A percentile compares a stretch with the other conserved stretches of the same genome.
phyloP scores from a whole-genome alignment of 2,797 vertebrate genomes.

The Ceryle rudis region DNA sequence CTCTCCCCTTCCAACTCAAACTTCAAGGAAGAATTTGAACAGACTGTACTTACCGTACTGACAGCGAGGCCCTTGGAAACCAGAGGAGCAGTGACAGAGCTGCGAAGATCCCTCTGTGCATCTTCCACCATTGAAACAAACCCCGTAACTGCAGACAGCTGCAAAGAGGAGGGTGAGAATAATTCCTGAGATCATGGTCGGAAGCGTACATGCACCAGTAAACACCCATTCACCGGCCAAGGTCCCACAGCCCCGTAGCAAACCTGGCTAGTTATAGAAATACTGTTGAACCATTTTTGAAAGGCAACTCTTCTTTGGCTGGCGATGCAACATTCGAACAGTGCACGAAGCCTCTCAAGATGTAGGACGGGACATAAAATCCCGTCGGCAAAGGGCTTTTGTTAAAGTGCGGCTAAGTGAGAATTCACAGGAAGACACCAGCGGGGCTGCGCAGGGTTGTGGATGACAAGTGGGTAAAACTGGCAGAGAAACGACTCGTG shows the following conservation, averaged over 20 bases:
- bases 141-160: slow-evolving; percentile 80
- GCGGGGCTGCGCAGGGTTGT: background rate
- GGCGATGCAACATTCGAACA: accelerated
- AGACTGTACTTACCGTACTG: slow-evolving; percentile 84
- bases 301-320: background rate
- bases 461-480: background rate
- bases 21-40: background rate
- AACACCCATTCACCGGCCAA: accelerated
- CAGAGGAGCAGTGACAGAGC: slow-evolving; percentile 84
- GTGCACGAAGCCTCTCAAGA: background rate
- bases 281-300: accelerated
- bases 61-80: slow-evolving; percentile 89
- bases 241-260: background rate
- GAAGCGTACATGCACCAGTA: accelerated
- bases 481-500: accelerated
- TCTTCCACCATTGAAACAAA: slow-evolving; percentile 87
- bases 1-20: background rate
- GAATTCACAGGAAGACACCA: background rate
- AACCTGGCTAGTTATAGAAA: accelerated
- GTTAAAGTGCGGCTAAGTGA: background rate
- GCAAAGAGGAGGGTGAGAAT: background rate
- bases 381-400: background rate
- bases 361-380: background rate
- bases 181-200: accelerated
- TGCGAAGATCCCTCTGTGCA: slow-evolving; percentile 81